Percentiles rank a stretch among this genome's conserved stretches.
Conservation (phyloP, 1,140 invertebrate species). For the Ylistrum balloti region DNA sequence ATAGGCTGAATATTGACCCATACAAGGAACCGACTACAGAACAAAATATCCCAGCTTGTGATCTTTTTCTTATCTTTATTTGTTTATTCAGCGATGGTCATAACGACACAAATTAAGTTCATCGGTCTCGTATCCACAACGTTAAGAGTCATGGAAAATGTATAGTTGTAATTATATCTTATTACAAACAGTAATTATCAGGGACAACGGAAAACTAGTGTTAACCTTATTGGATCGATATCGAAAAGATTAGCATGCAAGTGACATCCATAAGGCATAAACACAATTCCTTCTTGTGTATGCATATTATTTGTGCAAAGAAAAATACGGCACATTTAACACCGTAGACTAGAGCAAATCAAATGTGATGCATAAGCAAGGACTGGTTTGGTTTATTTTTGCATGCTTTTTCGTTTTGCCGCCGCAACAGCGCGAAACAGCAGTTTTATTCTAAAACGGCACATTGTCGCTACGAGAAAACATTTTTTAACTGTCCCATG, state of each 20-base stretch:
- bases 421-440: no score
- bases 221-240: neutral
- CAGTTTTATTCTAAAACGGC: no score
- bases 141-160: neutral
- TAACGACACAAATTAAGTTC: neutral
- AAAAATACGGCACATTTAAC: neutral
- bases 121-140: neutral
- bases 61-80: conserved; percentile 12
- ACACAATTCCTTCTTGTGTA: neutral
- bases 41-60: neutral
- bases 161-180: neutral
- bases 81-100: neutral
- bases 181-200: neutral
- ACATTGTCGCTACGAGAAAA: no score
- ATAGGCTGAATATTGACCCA: conserved; percentile 12
- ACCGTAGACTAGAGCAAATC: no score
- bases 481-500: no score
- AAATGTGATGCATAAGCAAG: no score
- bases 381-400: no score
- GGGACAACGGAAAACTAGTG: neutral
- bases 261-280: neutral
- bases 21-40: neutral
- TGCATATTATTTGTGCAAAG: neutral
- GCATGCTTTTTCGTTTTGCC: no score
- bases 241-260: neutral